Evolutionary conservation across 2,888 invertebrate genomes (phyloP), one percentile per base, ranked within the genome.

Genomic region (Halictus quadricinctus): DNA sequence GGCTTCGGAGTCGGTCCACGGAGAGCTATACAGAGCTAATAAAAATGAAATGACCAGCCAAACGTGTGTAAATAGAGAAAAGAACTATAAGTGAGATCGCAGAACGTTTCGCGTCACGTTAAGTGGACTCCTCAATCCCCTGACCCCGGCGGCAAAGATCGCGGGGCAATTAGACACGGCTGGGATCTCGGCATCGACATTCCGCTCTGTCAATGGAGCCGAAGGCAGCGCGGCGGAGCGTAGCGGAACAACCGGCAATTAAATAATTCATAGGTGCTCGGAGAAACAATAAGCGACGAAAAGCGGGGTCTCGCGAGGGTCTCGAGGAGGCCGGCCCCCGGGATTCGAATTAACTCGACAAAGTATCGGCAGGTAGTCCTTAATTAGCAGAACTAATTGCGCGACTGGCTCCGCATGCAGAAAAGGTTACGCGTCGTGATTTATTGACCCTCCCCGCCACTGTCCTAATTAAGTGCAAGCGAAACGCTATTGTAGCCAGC

Each of bases 341-440:
- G 89, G 88, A 90, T 89, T 90, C 90, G 91, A 92, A 93, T 93
- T 92, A 92, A 92, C 90, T 91, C 92, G 89, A 92, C 91, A 92
- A 91, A 93, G 91, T 93, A 92, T 91, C 91, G 88, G 89, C 89
- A 89, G 91, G 89, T 91, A 91, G 92, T 93, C 91, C 91, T 93
- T 93, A 93, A 93, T 93, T 93, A 93, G 92, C 87, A 83, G 89
- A 91, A 90, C 92, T 93, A 93, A 93, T 93, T 93, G 92, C 90
- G 80, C 90, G 84, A 36, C 87, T 88, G 90, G 85, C 89, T 91
- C 88, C 83, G 89, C 90, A 89, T 91, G 89, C 90, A 90, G 90
- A 92, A 93, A 92, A 92, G 92, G 92, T 92, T 91, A 90, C 90
- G 89, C 89, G 90, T 88, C 91, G 90, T 93, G 92, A 93, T 93